A percentile compares a stretch with the other conserved stretches of the same genome.
Evolutionary conservation across 2,888 invertebrate genomes (phyloP).

Genomic region (Drosophila stalkeri): DNA sequence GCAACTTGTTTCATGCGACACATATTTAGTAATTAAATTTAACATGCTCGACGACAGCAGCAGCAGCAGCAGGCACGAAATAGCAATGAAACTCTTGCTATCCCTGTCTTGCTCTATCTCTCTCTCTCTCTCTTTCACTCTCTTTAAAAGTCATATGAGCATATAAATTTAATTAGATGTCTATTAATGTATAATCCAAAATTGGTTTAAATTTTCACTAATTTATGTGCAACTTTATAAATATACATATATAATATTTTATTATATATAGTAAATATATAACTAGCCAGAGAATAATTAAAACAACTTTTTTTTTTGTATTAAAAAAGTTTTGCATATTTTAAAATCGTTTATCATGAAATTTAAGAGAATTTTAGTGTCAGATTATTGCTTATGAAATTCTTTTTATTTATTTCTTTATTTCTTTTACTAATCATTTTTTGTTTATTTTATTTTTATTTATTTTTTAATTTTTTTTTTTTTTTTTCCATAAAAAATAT

Average conservation of each 20-base stretch:
- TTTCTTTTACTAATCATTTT: no score
- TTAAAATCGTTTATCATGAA: not conserved
- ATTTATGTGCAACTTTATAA: not conserved
- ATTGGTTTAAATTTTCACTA: slow-evolving; percentile 14
- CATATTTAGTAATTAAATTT: slow-evolving; percentile 68
- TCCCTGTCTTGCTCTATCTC: not conserved
- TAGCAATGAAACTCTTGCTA: slow-evolving; percentile 1
- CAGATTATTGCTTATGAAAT: not conserved
- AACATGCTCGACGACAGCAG: slow-evolving; percentile 50
- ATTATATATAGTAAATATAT: not conserved
- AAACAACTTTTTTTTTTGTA: not conserved
- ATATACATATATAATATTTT: not conserved
- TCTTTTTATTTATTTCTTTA: no score
- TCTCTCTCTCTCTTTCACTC: not conserved
- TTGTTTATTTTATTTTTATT: no score
- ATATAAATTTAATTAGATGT: slow-evolving; percentile 51
- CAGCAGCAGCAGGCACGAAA: slow-evolving; percentile 4
- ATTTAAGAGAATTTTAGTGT: not conserved
- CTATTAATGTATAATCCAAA: slow-evolving; percentile 16
- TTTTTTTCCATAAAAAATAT: no score
- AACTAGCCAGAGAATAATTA: not conserved
- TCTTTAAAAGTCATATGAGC: slow-evolving; percentile 41
- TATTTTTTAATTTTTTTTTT: no score
- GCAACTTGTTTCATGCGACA: slow-evolving; percentile 58
- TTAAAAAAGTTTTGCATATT: not conserved